Conservation (phyloP, 2,797 vertebrate genomes). For the Acanthurus tractus region DNA sequence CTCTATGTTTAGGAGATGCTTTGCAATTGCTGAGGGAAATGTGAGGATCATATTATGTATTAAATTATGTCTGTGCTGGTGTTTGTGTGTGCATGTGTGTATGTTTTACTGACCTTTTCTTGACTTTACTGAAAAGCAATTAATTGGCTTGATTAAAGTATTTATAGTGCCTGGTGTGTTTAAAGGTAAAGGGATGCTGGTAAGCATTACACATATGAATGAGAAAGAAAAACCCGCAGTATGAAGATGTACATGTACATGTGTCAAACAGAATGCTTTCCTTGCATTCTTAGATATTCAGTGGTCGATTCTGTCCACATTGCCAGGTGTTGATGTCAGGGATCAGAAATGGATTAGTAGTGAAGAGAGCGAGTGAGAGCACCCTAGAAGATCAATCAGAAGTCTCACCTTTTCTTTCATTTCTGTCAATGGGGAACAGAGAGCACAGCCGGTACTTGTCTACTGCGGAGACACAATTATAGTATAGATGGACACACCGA, state of each 20-base stretch:
- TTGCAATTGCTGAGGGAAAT: not conserved
- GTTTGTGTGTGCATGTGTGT: not conserved
- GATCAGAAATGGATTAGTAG: constrained; percentile 51
- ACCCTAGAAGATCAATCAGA: constrained; percentile 54
- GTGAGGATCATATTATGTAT: constrained; percentile 21
- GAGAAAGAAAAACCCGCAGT: not conserved
- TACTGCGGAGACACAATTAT: constrained; percentile 39
- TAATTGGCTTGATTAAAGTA: constrained; percentile 28
- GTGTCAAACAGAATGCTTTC: not conserved
- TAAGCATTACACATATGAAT: not conserved
- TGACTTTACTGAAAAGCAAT: constrained; percentile 14
- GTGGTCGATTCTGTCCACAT: constrained; percentile 5
- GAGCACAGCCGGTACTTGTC: constrained; percentile 48
- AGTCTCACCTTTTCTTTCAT: constrained; percentile 62
- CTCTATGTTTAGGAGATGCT: constrained; percentile 6
- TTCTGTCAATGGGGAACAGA: constrained; percentile 50
- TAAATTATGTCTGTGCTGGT: not conserved
- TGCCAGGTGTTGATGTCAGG: constrained; percentile 20
- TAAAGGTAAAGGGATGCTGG: not conserved
- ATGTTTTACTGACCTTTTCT: constrained; percentile 18
- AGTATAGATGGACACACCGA: constrained; percentile 29
- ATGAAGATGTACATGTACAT: not conserved
- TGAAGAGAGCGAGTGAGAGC: constrained; percentile 23
- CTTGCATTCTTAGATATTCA: not conserved
- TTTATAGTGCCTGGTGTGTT: constrained; percentile 14